A percentile compares a stretch with the other conserved stretches of the same genome.
These are phyloP conservation scores for Rhamnusium bicolor DNA, from an alignment of 2,888 invertebrate genomes.

Conservation along the genomic window DNA sequence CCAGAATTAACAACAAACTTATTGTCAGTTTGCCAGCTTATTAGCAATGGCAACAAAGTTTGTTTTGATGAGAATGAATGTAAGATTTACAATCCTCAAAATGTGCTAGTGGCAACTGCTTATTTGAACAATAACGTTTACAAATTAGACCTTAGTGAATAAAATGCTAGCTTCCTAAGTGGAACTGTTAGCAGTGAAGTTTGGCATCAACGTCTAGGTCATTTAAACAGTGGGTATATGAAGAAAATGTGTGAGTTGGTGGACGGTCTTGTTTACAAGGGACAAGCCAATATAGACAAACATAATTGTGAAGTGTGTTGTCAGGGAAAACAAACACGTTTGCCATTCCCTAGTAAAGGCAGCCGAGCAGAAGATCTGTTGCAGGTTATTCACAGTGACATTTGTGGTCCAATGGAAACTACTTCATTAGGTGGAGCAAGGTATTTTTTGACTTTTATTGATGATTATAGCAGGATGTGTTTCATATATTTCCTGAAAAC, in stretches of 20 bases:
- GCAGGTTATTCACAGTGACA: constrained; percentile 41
- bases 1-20: constrained; percentile 49
- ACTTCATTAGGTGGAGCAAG: constrained; percentile 39
- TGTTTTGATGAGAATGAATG: constrained; percentile 37
- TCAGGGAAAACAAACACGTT: constrained; percentile 55
- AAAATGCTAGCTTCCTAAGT: constrained; percentile 8
- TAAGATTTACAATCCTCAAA: constrained; percentile 42
- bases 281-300: constrained; percentile 21
- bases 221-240: constrained; percentile 39
- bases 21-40: constrained; percentile 50
- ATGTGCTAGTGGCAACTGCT: constrained; percentile 31
- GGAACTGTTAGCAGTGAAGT: constrained; percentile 27
- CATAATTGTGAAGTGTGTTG: constrained; percentile 44
- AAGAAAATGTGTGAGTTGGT: constrained; percentile 40
- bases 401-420: constrained; percentile 49
- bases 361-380: constrained; percentile 30
- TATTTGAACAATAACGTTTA: constrained; percentile 47
- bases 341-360: constrained; percentile 52
- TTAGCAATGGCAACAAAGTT: constrained; percentile 54
- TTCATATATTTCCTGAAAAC: constrained; percentile 58
- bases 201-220: constrained; percentile 47
- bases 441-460: constrained; percentile 61
- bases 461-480: constrained; percentile 58
- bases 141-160: constrained; percentile 38
- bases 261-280: constrained; percentile 40